A percentile compares a stretch with the other conserved stretches of the same genome.
Evolutionary conservation across 2,113 vertebrate species (phyloP).

Genomic region (Dissostichus mawsoni): DNA sequence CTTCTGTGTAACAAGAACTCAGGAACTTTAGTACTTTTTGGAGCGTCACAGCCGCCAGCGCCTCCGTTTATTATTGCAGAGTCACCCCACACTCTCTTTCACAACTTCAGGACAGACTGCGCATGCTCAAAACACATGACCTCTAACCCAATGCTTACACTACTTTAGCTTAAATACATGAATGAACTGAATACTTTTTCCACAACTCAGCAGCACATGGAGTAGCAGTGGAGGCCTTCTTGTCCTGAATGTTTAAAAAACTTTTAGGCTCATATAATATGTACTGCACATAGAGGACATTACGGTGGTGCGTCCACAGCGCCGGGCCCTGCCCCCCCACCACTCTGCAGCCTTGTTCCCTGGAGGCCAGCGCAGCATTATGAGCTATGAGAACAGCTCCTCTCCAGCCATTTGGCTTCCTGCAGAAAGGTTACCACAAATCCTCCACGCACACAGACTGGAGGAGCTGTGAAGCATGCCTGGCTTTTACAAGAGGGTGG

Average conservation of each 20-base stretch:
- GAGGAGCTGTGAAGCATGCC: slow-evolving; percentile 56
- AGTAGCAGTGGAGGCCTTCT: neutral
- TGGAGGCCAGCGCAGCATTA: slow-evolving; percentile 56
- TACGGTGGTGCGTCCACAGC: slow-evolving; percentile 19
- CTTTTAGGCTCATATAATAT: slow-evolving; percentile 26
- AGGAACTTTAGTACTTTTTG: too few relatives aligned
- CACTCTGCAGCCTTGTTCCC: slow-evolving; percentile 46
- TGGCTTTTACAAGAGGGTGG: slow-evolving; percentile 62
- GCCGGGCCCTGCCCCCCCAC: slow-evolving; percentile 20
- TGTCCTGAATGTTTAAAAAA: neutral
- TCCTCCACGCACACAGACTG: slow-evolving; percentile 41
- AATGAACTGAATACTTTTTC: neutral
- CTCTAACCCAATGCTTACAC: too few relatives aligned
- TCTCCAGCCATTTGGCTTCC: slow-evolving; percentile 67
- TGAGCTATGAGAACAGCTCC: slow-evolving; percentile 60
- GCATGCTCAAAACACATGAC: too few relatives aligned
- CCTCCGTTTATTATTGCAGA: too few relatives aligned
- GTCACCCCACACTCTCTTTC: too few relatives aligned
- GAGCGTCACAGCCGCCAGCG: too few relatives aligned
- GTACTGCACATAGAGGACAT: slow-evolving; percentile 27
- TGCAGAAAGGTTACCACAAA: slow-evolving; percentile 69
- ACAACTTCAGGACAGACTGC: too few relatives aligned
- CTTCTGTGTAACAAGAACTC: too few relatives aligned
- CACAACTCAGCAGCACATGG: neutral
- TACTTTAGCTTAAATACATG: neutral